Base-by-base conservation (phyloP, 1,140 invertebrate genomes). In the Brachionus paranguensis region DNA sequence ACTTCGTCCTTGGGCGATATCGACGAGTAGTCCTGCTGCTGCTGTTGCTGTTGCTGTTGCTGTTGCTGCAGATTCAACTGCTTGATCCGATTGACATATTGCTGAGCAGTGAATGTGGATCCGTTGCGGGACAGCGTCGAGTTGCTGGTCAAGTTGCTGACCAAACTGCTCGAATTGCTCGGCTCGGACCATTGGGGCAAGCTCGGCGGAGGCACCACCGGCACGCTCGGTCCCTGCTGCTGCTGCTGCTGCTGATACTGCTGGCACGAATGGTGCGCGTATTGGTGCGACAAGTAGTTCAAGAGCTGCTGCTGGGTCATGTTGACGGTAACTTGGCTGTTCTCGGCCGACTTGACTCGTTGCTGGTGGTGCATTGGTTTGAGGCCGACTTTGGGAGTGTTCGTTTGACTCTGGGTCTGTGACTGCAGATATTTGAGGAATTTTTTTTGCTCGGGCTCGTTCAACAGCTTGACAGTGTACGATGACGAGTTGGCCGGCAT, bases 341-440 rank as follows among this genome's bases (percentile, higher is more conserved):
- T 79, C 55, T 81, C 78, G 17, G 64, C 78, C 3, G 53, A 64
- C 29, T 81, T 81, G 45, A 81, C 78, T 17, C 78, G 0, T 64
- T 81, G 50, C 37, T 68, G 53, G 0, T 68, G 53, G 0, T 68
- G 53, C 2, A 81, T 1, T 45, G 29, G 17, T 4, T 81, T 81
- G 27, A 81, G 11, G 1, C 7, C 33, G 1, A 81, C 33, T 65
- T 68, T 60, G n/a, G 78, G 78, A 12, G 78, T 81, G 45, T 81
- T 81, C 1, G 53, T 81, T 20, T 81, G 78, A 68, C 78, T 81
- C 20, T 81, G 78, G 12, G 78, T 81, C 2, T 60, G 53, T 0
- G 78, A 20, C 12, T 81, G 50, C 24, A 81, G 43, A 47, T 81
- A 81, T 29, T 81, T 81, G 2, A 81, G 43, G 12, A 81, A 27